Evolutionary conservation across 2,888 invertebrate genomes (phyloP).

Genomic region (Pasiphila rectangulata): DNA sequence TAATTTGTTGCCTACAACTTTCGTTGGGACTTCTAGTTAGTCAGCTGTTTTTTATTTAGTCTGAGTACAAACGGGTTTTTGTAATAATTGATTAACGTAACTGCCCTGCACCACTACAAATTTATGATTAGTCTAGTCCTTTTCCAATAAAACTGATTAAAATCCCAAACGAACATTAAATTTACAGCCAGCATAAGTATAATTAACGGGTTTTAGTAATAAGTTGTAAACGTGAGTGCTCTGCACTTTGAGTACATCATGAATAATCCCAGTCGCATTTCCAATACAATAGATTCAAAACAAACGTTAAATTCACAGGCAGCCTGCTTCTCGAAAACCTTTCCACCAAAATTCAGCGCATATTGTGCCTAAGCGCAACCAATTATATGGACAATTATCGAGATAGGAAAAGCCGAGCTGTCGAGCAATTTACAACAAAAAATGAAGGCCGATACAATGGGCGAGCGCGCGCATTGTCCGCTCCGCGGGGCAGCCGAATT

Average conservation of each 20-base stretch:
- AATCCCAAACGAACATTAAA: too few species aligned
- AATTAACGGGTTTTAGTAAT: too few species aligned
- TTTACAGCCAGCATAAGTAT: too few species aligned
- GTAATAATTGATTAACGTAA: too few species aligned
- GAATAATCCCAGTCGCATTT: not conserved
- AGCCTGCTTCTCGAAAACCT: too few species aligned
- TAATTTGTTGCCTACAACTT: constrained; percentile 4
- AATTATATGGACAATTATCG: constrained; percentile 76
- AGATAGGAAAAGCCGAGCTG: constrained; percentile 53
- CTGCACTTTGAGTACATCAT: not conserved
- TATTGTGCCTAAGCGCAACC: constrained; percentile 68
- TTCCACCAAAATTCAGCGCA: constrained; percentile 41
- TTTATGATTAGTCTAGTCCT: too few species aligned
- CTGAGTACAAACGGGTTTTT: not conserved
- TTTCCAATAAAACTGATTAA: too few species aligned
- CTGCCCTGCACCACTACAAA: too few species aligned
- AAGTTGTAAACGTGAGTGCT: too few species aligned
- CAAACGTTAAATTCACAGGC: too few species aligned
- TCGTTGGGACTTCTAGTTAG: not conserved
- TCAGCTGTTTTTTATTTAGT: not conserved
- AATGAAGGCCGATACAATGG: constrained; percentile 51
- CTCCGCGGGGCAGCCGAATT: constrained; percentile 42
- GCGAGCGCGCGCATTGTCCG: constrained; percentile 41
- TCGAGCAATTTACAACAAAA: constrained; percentile 61
- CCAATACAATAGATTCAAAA: constrained; percentile 11